Evolutionary conservation across 1,140 invertebrate species (phyloP).

Genomic region (Solenopsis fugax): DNA sequence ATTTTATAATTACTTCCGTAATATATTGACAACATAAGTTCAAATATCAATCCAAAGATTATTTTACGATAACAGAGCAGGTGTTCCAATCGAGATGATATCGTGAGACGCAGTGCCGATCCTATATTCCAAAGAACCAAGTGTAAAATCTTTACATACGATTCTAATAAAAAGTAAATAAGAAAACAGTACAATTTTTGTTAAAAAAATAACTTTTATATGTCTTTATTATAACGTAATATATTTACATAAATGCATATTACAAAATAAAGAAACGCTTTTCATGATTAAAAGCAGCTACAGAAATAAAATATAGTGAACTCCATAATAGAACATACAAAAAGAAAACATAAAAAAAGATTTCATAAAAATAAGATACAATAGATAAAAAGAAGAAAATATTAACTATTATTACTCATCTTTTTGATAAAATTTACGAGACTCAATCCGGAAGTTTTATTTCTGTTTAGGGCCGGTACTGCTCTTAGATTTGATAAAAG

Average conservation of each 20-base stretch:
- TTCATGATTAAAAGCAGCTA: not conserved
- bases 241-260: not conserved
- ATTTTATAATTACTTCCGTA: not conserved
- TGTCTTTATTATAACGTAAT: not conserved
- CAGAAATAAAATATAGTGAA: not conserved
- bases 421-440: not conserved
- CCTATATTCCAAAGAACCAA: not conserved
- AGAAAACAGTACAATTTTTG: not conserved
- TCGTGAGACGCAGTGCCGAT: conserved; percentile 19
- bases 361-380: not conserved
- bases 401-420: not conserved
- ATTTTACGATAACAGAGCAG: conserved; percentile 24
- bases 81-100: conserved; percentile 11
- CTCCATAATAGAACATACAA: no score
- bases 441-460: not conserved
- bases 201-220: not conserved
- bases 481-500: conserved; percentile 51
- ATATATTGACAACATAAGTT: not conserved
- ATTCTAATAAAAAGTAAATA: not conserved
- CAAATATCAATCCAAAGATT: conserved; percentile 24
- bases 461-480: conserved; percentile 4
- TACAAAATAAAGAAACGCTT: not conserved
- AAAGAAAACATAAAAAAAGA: not conserved
- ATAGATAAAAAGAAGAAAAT: not conserved
- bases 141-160: not conserved